Evolutionary conservation across 2,113 vertebrate genomes (phyloP), one percentile per base, ranked within the genome.

Genomic region (Brachionichthys hirsutus): DNA sequence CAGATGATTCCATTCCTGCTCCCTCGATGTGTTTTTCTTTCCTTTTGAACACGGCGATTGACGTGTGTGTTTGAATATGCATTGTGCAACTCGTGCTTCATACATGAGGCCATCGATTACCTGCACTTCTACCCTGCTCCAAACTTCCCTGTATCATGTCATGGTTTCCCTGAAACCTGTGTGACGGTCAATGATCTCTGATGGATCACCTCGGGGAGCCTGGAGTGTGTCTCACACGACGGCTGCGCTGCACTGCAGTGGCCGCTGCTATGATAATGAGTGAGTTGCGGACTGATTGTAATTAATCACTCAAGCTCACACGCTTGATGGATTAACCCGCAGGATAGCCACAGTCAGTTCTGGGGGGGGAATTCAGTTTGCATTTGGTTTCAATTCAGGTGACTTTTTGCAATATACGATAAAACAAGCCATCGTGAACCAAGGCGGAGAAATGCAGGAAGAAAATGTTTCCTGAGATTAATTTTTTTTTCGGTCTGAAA

Each of bases 221-320:
- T 6, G 46, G 65, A 63, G 66, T 56, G 70, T 67, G 83, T 81
- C 78, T 78, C 65, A 47, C 73, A 44, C 10, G 58, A 34, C 61
- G 36, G 35, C 59, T 11, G 55, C 64, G 16, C 53, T 22, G 50
- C 66, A 48, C 61, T 59, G 58, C 62, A 16, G 74, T 42, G 67
- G 71, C 74, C 52, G 22, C 55, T 54, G 79, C 66, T 45, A 78
- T 84, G 83, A 49, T 88, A 85, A 88, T 80, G 78, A 88, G 77
- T 24, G 60, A 82, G 65, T 69, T 3, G 35, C 12, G 3, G 62
- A 52, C 65, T 67, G 76, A 78, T 77, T 14, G 18, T 75, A n/a
- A 87, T 90, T 87, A 90, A 87, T 87, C 78, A 81, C 73, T 12
- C 6, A 10, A 54, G 70, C 75, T 81, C 73, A 47, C 74, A n/a